Percentiles rank a stretch among this genome's conserved stretches.
Evolutionary conservation across 2,888 invertebrate genomes (phyloP).

Genomic region (Drosophila multiciliata): DNA sequence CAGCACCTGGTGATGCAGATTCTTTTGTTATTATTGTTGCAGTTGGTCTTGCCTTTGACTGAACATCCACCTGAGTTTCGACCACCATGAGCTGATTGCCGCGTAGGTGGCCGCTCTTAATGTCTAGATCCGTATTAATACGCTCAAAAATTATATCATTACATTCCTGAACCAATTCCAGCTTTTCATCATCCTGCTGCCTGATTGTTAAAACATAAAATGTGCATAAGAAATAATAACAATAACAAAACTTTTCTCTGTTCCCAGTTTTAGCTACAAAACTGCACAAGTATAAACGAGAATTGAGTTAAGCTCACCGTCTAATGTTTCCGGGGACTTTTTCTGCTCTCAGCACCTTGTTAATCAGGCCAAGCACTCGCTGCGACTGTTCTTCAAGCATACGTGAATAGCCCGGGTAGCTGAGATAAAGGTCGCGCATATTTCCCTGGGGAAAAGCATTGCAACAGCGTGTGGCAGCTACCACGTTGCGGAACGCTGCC

Average conservation of each 20-base stretch:
- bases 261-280: background rate
- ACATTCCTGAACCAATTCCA: constrained; percentile 91
- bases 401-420: constrained; percentile 90
- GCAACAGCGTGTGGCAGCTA: constrained; percentile 89
- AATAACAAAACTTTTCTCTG: background rate
- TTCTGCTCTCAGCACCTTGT: constrained; percentile 86
- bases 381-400: constrained; percentile 88
- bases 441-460: constrained; percentile 90
- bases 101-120: constrained; percentile 87
- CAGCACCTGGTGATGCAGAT: constrained; percentile 77
- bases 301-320: constrained; percentile 67
- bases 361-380: constrained; percentile 87
- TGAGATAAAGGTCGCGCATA: constrained; percentile 90
- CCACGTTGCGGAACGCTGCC: constrained; percentile 87
- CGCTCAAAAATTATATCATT: constrained; percentile 94
- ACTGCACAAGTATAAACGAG: background rate
- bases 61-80: constrained; percentile 81
- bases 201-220: constrained; percentile 52
- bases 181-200: constrained; percentile 88
- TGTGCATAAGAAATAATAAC: background rate
- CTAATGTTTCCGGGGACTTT: constrained; percentile 86
- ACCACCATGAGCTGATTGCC: constrained; percentile 86
- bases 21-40: constrained; percentile 14
- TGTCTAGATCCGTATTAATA: constrained; percentile 90
- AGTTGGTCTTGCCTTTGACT: constrained; percentile 10